A percentile compares a stretch with the other conserved stretches of the same genome.
These are phyloP conservation scores for Myotis planiceps DNA, from an alignment of 2,797 vertebrate species.

Conservation along the genomic window DNA sequence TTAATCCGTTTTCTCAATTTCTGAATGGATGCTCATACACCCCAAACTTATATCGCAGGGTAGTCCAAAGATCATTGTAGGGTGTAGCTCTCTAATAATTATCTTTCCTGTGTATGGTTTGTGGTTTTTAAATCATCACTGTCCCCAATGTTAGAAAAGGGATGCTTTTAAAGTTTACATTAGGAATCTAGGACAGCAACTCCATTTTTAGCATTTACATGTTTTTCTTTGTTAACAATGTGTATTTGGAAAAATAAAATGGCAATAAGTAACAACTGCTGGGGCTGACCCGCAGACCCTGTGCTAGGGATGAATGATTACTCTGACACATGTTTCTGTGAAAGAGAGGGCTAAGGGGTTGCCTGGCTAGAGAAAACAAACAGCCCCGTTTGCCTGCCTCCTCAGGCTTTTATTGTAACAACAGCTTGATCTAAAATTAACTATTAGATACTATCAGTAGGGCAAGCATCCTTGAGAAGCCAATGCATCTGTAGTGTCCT, in stretches of 20 bases:
- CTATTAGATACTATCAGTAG: too few species aligned
- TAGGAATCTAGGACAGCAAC: background rate
- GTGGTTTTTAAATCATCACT: background rate
- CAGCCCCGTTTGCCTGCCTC: too few species aligned
- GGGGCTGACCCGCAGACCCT: too few species aligned
- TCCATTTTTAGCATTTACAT: background rate
- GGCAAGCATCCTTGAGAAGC: too few species aligned
- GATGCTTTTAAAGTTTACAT: background rate
- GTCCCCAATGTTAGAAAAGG: background rate
- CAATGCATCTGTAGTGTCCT: too few species aligned
- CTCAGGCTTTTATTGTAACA: too few species aligned
- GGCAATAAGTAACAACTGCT: too few species aligned
- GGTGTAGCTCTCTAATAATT: background rate
- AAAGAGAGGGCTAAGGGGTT: too few species aligned
- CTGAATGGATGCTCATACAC: background rate
- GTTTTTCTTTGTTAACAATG: background rate
- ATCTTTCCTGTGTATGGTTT: background rate
- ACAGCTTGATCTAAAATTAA: too few species aligned
- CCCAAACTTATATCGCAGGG: background rate
- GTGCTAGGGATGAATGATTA: too few species aligned
- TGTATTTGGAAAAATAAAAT: constrained; percentile 20
- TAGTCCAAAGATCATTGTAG: background rate
- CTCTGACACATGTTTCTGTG: too few species aligned
- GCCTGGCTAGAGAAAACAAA: too few species aligned
- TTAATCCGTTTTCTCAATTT: background rate